Conservation (phyloP, 2,113 vertebrate species). For the Solenodon paradoxus region DNA sequence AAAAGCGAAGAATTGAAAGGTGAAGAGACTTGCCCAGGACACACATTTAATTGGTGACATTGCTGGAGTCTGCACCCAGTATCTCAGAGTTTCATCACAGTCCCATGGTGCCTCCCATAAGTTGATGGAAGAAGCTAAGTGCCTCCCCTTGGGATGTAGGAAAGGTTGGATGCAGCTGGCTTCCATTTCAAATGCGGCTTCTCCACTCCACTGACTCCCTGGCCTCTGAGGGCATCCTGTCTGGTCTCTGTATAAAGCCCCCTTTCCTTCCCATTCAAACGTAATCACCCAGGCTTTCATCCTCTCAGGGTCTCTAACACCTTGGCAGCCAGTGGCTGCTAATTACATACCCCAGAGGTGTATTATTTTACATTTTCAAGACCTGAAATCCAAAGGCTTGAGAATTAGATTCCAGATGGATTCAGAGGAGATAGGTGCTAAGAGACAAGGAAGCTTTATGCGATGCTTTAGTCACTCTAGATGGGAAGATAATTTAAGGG, state of each 20-base stretch:
- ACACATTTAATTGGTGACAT: background rate
- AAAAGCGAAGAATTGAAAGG: background rate
- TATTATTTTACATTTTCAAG: background rate
- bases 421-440: background rate
- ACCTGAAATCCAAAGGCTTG: background rate
- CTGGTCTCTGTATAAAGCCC: background rate
- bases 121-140: background rate
- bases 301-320: background rate
- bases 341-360: background rate
- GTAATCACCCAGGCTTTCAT: background rate
- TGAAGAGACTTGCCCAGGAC: background rate
- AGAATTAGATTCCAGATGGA: background rate
- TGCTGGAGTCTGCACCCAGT: background rate
- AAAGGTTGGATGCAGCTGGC: background rate
- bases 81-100: background rate
- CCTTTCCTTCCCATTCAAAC: background rate
- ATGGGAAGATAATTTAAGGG: background rate
- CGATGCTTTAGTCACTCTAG: background rate
- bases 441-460: background rate
- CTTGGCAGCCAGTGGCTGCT: background rate
- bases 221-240: background rate
- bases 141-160: background rate
- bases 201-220: background rate
- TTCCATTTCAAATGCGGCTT: background rate
- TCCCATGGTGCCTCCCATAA: background rate